Base-by-base conservation (phyloP, 2,888 invertebrate genomes). In the Volucella inanis region DNA sequence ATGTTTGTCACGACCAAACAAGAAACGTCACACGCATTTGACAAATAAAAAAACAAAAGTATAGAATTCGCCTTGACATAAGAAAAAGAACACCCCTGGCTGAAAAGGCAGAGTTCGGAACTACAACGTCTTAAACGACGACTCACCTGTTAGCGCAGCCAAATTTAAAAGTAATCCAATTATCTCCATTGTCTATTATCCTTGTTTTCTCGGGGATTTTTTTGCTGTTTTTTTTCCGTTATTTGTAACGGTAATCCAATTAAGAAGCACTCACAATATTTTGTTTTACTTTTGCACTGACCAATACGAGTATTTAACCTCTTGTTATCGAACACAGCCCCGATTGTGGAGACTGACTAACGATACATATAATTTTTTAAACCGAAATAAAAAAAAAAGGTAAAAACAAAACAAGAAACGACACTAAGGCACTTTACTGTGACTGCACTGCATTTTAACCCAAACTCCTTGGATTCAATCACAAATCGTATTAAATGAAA, bases 81-180 rank as follows among this genome's bases (percentile, higher is more conserved):
- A 54, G 15, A 31, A 15, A 38, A 50, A 14, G 14, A 52, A 70
- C n/a, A 70, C 57, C 64, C 57, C 64, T 59, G 70, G 10, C 62
- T 76, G 41, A 57, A 70, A 43, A 57, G 64, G 59, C 49, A 43
- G 50, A 57, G 59, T 52, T 70, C 57, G 57, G n/a, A 76, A 81
- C 59, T 71, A 45, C 59, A 50, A 52, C 12, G 38, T 72, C 12
- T 55, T 72, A 47, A 70, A 57, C 87, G 6, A 6, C 31, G 31
- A 90, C 90, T 90, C 88, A 90, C 90, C 91, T 91, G 91, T 91
- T 90, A 91, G 89, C 88, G 88, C 90, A 89, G 90, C 91, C 90
- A 91, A 91, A 91, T 90, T 90, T 89, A 91, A 88, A 88, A 91
- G 87, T 89, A 91, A 91, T 91, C 91, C 91, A 91, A 91, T 91